phyloP scores from a whole-genome alignment of 2,888 invertebrate species.

The Yponomeuta malinellus region DNA sequence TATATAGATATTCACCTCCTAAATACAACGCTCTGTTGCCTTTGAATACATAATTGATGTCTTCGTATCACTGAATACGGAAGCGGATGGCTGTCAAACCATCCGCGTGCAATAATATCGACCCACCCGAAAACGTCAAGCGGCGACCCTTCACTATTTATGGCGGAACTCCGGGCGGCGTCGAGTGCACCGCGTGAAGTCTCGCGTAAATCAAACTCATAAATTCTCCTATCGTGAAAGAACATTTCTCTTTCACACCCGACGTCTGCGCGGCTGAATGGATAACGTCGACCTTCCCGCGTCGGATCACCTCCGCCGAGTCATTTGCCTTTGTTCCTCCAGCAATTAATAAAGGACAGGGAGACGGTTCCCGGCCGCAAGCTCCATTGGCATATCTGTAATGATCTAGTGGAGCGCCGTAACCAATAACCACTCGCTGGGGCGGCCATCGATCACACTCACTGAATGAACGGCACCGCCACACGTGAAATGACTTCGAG shows the following conservation, averaged over 20 bases:
- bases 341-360: conserved; percentile 72
- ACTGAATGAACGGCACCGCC: conserved; percentile 36
- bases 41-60: neutral
- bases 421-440: conserved; percentile 37
- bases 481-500: conserved; percentile 37
- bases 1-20: neutral
- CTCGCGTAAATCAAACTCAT: conserved; percentile 72
- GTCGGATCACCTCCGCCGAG: conserved; percentile 71
- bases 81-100: conserved; percentile 2
- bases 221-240: conserved; percentile 74
- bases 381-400: conserved; percentile 64
- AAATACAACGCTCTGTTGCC: neutral
- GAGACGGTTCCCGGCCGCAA: conserved; percentile 66
- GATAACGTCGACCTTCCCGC: conserved; percentile 70
- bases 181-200: conserved; percentile 60
- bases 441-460: conserved; percentile 59
- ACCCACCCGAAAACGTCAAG: conserved; percentile 52
- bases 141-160: conserved; percentile 64
- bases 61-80: neutral
- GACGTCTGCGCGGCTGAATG: conserved; percentile 71
- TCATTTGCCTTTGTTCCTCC: conserved; percentile 74
- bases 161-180: conserved; percentile 38
- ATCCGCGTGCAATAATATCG: conserved; percentile 56
- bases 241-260: conserved; percentile 69
- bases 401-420: conserved; percentile 57